These are phyloP conservation scores for Vanessa tameamea DNA, from an alignment of 1,140 invertebrate genomes.

Conservation along the genomic window DNA sequence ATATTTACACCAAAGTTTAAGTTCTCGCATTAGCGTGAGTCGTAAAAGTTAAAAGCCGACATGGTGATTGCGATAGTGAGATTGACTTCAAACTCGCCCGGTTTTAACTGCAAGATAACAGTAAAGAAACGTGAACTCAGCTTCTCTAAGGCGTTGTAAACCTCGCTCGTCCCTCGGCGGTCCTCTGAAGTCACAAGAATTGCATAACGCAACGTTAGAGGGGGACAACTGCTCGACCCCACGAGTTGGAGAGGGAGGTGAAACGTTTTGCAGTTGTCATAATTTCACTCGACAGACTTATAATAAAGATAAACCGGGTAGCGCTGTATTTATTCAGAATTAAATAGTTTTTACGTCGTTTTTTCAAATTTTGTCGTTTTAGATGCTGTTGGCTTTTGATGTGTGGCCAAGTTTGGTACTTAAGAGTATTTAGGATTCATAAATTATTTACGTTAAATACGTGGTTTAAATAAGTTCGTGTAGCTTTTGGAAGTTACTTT, in stretches of 20 bases:
- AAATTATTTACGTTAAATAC: no score
- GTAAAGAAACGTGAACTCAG: conserved; percentile 25
- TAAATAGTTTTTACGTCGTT: conserved; percentile 15
- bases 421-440: background rate
- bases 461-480: no score
- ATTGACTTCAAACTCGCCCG: conserved; percentile 16
- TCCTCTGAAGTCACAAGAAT: conserved; percentile 60
- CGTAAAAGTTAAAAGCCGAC: conserved; percentile 14
- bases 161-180: conserved; percentile 46
- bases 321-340: conserved; percentile 28
- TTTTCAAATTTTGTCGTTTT: conserved; percentile 3
- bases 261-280: conserved; percentile 68
- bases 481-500: no score
- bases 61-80: conserved; percentile 14
- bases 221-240: conserved; percentile 15
- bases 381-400: background rate
- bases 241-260: conserved; percentile 30
- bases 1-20: background rate
- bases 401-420: background rate
- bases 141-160: conserved; percentile 36
- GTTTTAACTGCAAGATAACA: conserved; percentile 25
- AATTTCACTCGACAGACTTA: conserved; percentile 70
- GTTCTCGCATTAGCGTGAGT: background rate
- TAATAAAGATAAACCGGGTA: conserved; percentile 69
- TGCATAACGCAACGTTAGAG: conserved; percentile 33